phyloP scores from a whole-genome alignment of 2,113 vertebrate genomes.

The Myxocyprinus asiaticus region DNA sequence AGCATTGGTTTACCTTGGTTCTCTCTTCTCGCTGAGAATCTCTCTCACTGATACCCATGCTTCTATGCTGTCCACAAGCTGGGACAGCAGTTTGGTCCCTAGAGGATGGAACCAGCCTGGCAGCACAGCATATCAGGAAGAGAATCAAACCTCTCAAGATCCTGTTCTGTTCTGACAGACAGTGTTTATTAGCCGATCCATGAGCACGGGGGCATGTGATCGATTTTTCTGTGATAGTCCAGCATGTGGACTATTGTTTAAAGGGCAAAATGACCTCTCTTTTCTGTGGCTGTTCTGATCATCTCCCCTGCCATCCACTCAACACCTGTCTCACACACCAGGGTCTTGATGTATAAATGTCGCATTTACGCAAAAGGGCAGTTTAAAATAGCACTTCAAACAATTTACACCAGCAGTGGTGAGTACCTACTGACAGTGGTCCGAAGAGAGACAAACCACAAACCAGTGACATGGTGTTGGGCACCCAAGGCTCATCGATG shows the following conservation, averaged over 20 bases:
- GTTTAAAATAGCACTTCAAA: no score
- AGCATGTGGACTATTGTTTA: not conserved
- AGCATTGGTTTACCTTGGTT: constrained; percentile 62
- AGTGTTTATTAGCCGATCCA: constrained; percentile 18
- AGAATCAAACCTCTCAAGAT: constrained; percentile 10
- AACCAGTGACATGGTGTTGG: no score
- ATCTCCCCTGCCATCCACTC: not conserved
- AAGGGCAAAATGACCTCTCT: no score
- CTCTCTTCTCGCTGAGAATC: constrained; percentile 18
- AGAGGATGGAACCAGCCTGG: not conserved
- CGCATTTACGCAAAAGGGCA: no score
- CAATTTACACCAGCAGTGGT: no score
- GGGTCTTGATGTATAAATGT: no score
- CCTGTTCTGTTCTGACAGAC: constrained; percentile 36
- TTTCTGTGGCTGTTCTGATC: constrained; percentile 32
- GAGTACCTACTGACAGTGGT: no score
- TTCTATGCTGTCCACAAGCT: constrained; percentile 43
- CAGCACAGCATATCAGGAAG: constrained; percentile 38
- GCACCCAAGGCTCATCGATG: no score
- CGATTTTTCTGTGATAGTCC: constrained; percentile 47
- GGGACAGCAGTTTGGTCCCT: constrained; percentile 26
- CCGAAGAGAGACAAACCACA: no score
- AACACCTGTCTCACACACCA: not conserved
- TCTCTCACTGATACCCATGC: constrained; percentile 35
- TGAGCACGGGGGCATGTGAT: constrained; percentile 32